A percentile compares a stretch with the other conserved stretches of the same genome.
phyloP scores from a whole-genome alignment of 2,888 invertebrate species.

The Diarsia dahlii region DNA sequence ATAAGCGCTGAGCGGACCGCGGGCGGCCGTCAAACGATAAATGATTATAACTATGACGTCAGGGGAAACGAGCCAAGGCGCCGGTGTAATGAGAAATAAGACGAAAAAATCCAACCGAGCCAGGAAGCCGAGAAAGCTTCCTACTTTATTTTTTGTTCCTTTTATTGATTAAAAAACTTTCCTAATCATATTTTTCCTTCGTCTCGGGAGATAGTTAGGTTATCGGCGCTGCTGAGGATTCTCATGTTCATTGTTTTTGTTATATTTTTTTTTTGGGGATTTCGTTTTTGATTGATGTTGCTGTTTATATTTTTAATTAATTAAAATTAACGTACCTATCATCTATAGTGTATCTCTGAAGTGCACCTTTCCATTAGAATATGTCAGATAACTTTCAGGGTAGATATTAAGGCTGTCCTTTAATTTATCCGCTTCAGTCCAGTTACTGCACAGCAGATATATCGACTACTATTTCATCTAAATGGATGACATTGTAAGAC shows the following conservation, averaged over 20 bases:
- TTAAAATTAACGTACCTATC: background rate
- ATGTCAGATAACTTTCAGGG: background rate
- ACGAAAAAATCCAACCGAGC: conserved; percentile 73
- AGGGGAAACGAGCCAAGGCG: conserved; percentile 82
- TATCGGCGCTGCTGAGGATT: conserved; percentile 68
- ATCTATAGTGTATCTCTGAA: background rate
- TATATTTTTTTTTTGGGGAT: conserved; percentile 30
- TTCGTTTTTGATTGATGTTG: conserved; percentile 40
- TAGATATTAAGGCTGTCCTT: background rate
- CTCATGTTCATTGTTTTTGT: conserved; percentile 65
- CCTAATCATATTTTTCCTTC: conserved; percentile 83
- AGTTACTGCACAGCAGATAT: background rate
- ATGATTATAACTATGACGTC: conserved; percentile 88
- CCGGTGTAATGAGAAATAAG: conserved; percentile 84
- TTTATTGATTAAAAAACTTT: conserved; percentile 89
- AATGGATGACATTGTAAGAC: background rate
- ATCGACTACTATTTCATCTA: background rate
- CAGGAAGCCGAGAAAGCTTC: conserved; percentile 67
- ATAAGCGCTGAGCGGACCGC: conserved; percentile 75
- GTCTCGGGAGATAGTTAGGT: conserved; percentile 69
- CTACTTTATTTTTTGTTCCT: conserved; percentile 73
- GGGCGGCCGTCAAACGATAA: conserved; percentile 88
- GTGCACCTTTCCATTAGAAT: background rate
- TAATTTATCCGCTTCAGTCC: background rate
- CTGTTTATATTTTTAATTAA: conserved; percentile 3